phyloP scores from a whole-genome alignment of 2,888 invertebrate species.

The Ashinkailepas kermadecensis region DNA sequence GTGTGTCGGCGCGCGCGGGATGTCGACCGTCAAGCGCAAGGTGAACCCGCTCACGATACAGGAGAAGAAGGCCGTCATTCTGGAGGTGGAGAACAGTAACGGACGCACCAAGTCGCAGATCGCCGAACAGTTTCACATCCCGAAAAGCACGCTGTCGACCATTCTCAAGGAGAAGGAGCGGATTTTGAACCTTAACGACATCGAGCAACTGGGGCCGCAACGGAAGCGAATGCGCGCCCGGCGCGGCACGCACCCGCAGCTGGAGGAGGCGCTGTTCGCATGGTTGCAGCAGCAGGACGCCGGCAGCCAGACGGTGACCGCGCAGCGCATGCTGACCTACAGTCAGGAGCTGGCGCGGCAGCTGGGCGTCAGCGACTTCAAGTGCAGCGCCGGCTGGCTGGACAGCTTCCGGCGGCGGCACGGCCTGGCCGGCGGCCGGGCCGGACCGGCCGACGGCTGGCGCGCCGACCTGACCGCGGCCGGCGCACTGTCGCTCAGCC shows the following conservation, averaged over 20 bases:
- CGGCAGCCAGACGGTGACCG: neutral
- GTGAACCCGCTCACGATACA: slow-evolving; percentile 5
- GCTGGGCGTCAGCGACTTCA: slow-evolving; percentile 6
- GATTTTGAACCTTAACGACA: neutral
- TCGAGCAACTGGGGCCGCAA: neutral
- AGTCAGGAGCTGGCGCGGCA: slow-evolving; percentile 8
- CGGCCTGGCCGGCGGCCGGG: neutral
- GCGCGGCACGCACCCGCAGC: neutral
- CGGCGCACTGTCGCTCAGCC: neutral
- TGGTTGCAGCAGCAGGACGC: slow-evolving; percentile 7
- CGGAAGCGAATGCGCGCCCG: slow-evolving; percentile 2
- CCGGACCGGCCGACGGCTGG: neutral
- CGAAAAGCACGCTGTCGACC: slow-evolving; percentile 11
- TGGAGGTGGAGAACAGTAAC: slow-evolving; percentile 18
- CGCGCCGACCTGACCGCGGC: neutral
- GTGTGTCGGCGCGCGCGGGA: neutral
- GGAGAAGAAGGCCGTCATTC: slow-evolving; percentile 3
- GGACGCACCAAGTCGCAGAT: slow-evolving; percentile 16
- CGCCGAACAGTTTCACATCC: slow-evolving; percentile 16
- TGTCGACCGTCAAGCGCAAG: slow-evolving; percentile 4
- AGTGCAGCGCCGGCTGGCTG: neutral
- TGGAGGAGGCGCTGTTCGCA: slow-evolving; percentile 11
- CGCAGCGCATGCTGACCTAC: neutral
- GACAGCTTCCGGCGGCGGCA: neutral
- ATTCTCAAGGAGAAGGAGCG: slow-evolving; percentile 22